A percentile compares a stretch with the other conserved stretches of the same genome.
These are phyloP conservation scores for Rotaria socialis DNA, from an alignment of 2,888 invertebrate species.

Conservation along the genomic window DNA sequence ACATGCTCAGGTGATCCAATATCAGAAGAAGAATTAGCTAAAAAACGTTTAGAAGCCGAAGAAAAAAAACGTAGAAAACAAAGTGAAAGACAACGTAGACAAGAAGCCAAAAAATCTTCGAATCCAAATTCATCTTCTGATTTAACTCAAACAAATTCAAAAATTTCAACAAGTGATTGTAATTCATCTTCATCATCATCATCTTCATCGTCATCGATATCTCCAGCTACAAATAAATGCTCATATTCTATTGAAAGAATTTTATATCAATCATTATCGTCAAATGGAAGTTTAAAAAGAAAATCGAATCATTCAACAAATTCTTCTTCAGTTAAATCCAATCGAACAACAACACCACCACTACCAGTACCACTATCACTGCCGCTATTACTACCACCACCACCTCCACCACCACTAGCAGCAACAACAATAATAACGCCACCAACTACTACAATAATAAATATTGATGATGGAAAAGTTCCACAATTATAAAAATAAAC, in stretches of 20 bases:
- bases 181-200: not conserved
- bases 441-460: no score
- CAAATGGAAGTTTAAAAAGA: conserved; percentile 12
- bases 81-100: conserved; percentile 12
- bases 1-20: conserved; percentile 95
- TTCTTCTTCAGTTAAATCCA: not conserved
- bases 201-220: not conserved
- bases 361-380: no score
- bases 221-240: conserved; percentile 7
- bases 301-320: not conserved
- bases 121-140: conserved; percentile 9
- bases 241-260: conserved; percentile 27
- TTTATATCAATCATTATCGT: conserved; percentile 21
- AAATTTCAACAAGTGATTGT: no score
- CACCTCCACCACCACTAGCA: no score
- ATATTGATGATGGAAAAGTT: not conserved
- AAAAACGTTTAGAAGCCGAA: conserved; percentile 65
- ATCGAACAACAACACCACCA: not conserved
- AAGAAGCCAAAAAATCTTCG: not conserved
- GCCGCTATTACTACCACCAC: no score
- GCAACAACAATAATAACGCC: no score
- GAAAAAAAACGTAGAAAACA: conserved; percentile 76
- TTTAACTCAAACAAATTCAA: not conserved
- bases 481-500: not conserved
- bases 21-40: conserved; percentile 68